Percentiles rank a stretch among this genome's conserved stretches.
These are phyloP conservation scores for Pseudocheirus occidentalis DNA, from an alignment of 2,797 vertebrate genomes.

Conservation along the genomic window DNA sequence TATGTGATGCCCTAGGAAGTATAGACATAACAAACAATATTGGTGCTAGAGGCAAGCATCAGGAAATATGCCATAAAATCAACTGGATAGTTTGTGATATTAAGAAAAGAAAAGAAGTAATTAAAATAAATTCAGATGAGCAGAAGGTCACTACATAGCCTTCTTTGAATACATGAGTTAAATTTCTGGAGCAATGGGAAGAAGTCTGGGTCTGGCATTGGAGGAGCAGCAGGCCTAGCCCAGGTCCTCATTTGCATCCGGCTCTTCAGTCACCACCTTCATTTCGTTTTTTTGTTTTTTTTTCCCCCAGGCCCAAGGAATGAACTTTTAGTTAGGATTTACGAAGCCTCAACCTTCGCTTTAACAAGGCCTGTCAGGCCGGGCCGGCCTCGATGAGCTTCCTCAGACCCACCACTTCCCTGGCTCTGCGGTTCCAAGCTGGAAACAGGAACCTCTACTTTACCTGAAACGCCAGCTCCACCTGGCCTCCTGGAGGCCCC, in stretches of 20 bases:
- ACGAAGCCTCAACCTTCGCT: not conserved
- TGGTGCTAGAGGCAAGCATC: not conserved
- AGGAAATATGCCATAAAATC: not conserved
- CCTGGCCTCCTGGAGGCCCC: too few relatives aligned
- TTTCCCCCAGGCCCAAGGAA: not conserved
- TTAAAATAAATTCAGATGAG: not conserved
- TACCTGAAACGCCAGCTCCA: not conserved
- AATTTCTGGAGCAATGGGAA: not conserved
- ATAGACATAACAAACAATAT: not conserved
- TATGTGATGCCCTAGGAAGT: not conserved
- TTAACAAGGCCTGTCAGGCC: not conserved
- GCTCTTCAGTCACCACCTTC: not conserved
- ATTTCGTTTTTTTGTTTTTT: not conserved
- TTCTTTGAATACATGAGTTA: not conserved
- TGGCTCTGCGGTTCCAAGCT: too few relatives aligned
- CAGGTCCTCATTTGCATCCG: not conserved
- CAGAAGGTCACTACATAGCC: not conserved
- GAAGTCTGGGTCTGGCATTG: not conserved
- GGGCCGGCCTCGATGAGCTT: not conserved
- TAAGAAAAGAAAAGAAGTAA: not conserved
- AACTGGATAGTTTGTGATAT: not conserved
- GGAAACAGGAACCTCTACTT: not conserved
- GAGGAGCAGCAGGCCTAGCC: not conserved
- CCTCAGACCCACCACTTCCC: too few relatives aligned
- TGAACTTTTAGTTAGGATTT: not conserved